These are phyloP conservation scores for Vireo altiloquus DNA, from an alignment of 2,113 vertebrate species.

Conservation along the genomic window DNA sequence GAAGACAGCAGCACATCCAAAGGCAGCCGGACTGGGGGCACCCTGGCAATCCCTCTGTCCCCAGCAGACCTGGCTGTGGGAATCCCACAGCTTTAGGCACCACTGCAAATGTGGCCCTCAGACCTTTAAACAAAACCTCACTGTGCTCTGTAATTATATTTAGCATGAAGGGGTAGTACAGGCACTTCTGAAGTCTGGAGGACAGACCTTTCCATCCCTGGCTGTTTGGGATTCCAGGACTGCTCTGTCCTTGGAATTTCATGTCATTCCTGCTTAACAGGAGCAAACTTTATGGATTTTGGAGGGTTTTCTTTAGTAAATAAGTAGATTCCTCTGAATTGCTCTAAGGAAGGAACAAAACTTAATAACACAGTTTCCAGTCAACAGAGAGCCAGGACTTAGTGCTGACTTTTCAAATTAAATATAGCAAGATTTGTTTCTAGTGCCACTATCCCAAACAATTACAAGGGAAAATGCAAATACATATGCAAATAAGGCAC, in stretches of 20 bases:
- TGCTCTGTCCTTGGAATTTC: background rate
- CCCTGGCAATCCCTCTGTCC: background rate
- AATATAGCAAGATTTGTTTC: slow-evolving; percentile 44
- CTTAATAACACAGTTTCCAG: background rate
- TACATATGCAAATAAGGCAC: slow-evolving; percentile 40
- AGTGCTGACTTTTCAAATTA: background rate
- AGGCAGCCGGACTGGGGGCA: background rate
- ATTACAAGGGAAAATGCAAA: slow-evolving; percentile 59
- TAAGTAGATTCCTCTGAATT: background rate
- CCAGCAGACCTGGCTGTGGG: background rate
- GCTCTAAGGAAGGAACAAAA: background rate
- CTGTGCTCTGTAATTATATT: background rate
- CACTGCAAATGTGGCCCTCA: background rate
- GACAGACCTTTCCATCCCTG: background rate
- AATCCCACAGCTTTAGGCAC: background rate
- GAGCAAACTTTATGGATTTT: background rate
- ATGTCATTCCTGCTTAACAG: background rate
- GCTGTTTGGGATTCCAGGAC: background rate
- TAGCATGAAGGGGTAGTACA: background rate
- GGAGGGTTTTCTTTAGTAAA: background rate
- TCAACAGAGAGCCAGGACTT: background rate
- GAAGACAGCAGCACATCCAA: background rate
- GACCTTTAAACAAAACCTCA: background rate
- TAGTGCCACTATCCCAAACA: slow-evolving; percentile 8
- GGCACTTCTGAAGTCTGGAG: background rate